Conservation (phyloP, 2,888 invertebrate genomes). For the Rotaria sp. region DNA sequence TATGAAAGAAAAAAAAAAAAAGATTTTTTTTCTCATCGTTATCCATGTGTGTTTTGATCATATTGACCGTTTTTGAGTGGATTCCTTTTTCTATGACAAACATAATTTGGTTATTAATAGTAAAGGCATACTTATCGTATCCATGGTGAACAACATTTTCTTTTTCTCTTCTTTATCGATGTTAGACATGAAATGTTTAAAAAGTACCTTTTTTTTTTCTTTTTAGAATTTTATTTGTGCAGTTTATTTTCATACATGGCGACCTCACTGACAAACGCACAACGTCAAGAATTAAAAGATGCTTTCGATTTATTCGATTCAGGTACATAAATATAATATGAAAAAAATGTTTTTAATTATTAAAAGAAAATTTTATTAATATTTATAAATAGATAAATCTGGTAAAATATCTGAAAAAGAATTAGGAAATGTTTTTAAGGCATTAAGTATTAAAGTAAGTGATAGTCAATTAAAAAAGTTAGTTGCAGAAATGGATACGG, state of each 20-base stretch:
- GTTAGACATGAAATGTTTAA: too few relatives aligned
- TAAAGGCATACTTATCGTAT: too few relatives aligned
- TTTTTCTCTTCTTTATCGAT: too few relatives aligned
- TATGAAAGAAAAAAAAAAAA: too few relatives aligned
- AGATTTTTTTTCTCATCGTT: not conserved
- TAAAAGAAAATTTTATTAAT: not conserved
- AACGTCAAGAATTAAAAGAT: not conserved
- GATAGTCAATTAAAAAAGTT: not conserved
- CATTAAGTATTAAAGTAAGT: not conserved
- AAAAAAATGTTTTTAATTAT: not conserved
- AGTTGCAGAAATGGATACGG: constrained; percentile 32
- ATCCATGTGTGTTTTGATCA: too few relatives aligned
- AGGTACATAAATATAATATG: not conserved
- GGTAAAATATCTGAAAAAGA: not conserved
- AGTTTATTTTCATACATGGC: not conserved
- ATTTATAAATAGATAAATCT: not conserved
- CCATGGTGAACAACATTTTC: too few relatives aligned
- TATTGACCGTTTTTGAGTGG: too few relatives aligned
- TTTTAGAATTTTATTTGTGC: not conserved
- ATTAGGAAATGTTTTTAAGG: not conserved
- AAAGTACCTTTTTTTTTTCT: not conserved
- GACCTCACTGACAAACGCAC: not conserved
- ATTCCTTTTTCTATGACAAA: too few relatives aligned
- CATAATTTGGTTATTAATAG: too few relatives aligned
- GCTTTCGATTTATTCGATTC: not conserved